phyloP scores from a whole-genome alignment of 2,113 vertebrate genomes.

The Takifugu bimaculatus region DNA sequence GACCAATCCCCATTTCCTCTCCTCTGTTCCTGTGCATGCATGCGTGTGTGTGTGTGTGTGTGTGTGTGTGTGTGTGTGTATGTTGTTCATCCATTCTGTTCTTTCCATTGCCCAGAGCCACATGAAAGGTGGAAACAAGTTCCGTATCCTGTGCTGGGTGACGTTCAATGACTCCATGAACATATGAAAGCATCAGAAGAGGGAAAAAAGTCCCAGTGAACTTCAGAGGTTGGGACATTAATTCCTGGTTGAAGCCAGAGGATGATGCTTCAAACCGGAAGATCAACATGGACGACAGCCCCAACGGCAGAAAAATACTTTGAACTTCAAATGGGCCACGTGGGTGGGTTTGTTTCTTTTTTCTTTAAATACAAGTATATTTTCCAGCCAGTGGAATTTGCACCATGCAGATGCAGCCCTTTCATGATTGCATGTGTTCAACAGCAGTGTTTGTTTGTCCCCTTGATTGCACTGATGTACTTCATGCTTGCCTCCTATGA shows the following conservation, averaged over 20 bases:
- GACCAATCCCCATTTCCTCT: background rate
- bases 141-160: constrained; percentile 60
- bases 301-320: constrained; percentile 9
- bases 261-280: constrained; percentile 19
- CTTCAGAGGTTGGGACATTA: constrained; percentile 34
- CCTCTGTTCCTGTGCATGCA: no score
- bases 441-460: constrained; percentile 14
- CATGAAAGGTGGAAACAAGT: constrained; percentile 58
- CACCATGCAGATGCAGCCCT: constrained; percentile 23
- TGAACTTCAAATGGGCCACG: constrained; percentile 26
- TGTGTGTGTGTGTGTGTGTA: constrained; percentile 8
- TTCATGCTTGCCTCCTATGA: constrained; percentile 21
- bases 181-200: constrained; percentile 50
- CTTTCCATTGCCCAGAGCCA: constrained; percentile 47
- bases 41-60: constrained; percentile 6
- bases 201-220: constrained; percentile 37
- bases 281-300: constrained; percentile 4
- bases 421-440: constrained; percentile 40
- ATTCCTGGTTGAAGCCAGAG: constrained; percentile 43
- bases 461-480: constrained; percentile 25
- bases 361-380: constrained; percentile 24
- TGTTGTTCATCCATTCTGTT: constrained; percentile 33
- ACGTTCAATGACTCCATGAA: constrained; percentile 52
- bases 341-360: constrained; percentile 23
- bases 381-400: constrained; percentile 36